A percentile compares a stretch with the other conserved stretches of the same genome.
These are phyloP conservation scores for Microplitis manilae DNA, from an alignment of 2,888 invertebrate species.

Conservation along the genomic window DNA sequence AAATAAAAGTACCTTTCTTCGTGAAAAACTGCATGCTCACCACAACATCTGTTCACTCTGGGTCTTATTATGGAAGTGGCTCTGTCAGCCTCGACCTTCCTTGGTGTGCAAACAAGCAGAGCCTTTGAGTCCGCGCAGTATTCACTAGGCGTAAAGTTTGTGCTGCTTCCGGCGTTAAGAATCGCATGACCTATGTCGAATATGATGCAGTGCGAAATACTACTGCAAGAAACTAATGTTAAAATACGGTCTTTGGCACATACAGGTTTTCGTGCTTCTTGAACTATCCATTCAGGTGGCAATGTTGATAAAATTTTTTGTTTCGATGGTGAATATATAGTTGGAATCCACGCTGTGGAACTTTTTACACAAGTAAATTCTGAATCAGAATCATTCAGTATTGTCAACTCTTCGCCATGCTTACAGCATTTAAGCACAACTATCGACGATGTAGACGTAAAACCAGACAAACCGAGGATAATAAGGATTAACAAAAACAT, in stretches of 20 bases:
- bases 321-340: constrained; percentile 75
- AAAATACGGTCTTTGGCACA: constrained; percentile 68
- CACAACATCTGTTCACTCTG: constrained; percentile 81
- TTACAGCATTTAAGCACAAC: constrained; percentile 75
- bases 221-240: constrained; percentile 61
- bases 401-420: constrained; percentile 72
- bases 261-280: constrained; percentile 63
- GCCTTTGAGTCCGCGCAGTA: constrained; percentile 82
- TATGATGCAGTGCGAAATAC: constrained; percentile 72
- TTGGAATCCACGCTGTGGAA: constrained; percentile 74
- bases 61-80: constrained; percentile 68
- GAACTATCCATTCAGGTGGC: constrained; percentile 74
- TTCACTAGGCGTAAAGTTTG: constrained; percentile 73
- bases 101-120: constrained; percentile 76
- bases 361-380: constrained; percentile 60
- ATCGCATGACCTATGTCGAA: constrained; percentile 79
- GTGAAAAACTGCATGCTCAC: constrained; percentile 77
- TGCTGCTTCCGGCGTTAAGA: constrained; percentile 72
- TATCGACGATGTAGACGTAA: constrained; percentile 51
- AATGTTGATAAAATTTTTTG: constrained; percentile 70
- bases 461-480: neutral
- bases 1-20: constrained; percentile 69
- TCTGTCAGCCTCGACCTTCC: constrained; percentile 63
- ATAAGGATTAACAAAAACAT: neutral
- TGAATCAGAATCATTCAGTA: constrained; percentile 51